Evolutionary conservation across 2,888 invertebrate genomes (phyloP), one percentile per base, ranked within the genome.

Genomic region (Trissolcus japonicus): DNA sequence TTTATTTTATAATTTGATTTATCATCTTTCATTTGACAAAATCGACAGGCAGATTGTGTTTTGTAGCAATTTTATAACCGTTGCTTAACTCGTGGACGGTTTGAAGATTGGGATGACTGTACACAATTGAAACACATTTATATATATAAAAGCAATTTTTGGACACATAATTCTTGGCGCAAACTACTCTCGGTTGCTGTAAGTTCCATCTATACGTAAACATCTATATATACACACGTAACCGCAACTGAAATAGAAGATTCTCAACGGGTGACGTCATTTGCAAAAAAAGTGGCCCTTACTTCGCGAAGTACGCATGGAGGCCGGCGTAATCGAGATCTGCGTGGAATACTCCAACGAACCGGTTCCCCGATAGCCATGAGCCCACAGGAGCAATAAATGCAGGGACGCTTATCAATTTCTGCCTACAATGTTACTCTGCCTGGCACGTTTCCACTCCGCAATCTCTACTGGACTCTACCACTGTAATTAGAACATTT

Each of bases 211-310:
- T 35, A 9, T 35, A 35, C 35, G 35, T 35, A 35, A 35, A 35
- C 35, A 35, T 35, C 35, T 35, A 35, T 35, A 35, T 35, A 11
- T 35, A 16, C 11, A 16, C 11, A 35, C 35, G 35, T 35, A 35
- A 35, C 35, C 35, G 35, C 35, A 35, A 35, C 35, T 48, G 29
- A 40, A 55, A 29, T 66, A 53, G 50, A 66, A 50, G 57, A 66
- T 40, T 14, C 54, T 46, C 41, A 14, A 25, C 1, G 11, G 54
- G 35, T 59, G 59, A 60, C 67, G 67, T 68, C 60, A 53, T 14
- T 17, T 4, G 57, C 43, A 16, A 68, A 56, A 68, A 68, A 68
- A 21, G 48, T 46, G 16, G n/a, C 65, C 60, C 53, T 54, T 60
- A 46, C 17, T 51, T 40, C 16, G 21, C 14, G 16, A 63, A 25